Evolutionary conservation across 2,797 vertebrate genomes (phyloP).

Genomic region (Rhinoraja longicauda): DNA sequence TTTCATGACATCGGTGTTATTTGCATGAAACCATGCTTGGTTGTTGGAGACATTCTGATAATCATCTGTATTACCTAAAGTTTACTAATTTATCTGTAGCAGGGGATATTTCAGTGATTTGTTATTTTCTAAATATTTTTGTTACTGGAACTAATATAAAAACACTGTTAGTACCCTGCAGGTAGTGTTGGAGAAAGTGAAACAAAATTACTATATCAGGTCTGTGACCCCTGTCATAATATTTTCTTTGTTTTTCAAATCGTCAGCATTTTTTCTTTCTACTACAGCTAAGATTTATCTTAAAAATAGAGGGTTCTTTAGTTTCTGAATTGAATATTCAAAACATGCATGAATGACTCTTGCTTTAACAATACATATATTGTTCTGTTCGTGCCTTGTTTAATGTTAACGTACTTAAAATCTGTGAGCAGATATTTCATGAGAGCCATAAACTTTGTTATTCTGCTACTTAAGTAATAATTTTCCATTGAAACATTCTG

Average conservation of each 20-base stretch:
- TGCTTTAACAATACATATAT: not conserved
- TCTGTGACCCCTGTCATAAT: not conserved
- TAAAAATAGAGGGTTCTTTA: not conserved
- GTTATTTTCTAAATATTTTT: not conserved
- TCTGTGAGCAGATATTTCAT: not conserved
- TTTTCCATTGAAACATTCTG: not conserved
- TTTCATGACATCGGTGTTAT: not conserved
- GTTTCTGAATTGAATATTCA: not conserved
- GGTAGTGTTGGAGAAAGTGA: not conserved
- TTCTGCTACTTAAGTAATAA: not conserved
- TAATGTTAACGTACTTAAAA: not conserved
- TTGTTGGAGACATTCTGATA: not conserved
- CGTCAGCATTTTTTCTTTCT: not conserved
- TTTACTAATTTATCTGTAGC: not conserved
- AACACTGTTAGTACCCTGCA: not conserved
- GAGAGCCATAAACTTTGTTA: not conserved
- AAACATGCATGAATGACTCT: not conserved
- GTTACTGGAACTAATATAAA: not conserved
- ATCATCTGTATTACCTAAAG: not conserved
- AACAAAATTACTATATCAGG: not conserved
- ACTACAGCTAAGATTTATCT: too few species aligned
- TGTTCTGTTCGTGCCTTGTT: not conserved
- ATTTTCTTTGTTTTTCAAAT: too few species aligned
- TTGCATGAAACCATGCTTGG: not conserved
- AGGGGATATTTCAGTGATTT: not conserved